phyloP scores from a whole-genome alignment of 1,140 invertebrate species.

The Zaprionus tsacasi region DNA sequence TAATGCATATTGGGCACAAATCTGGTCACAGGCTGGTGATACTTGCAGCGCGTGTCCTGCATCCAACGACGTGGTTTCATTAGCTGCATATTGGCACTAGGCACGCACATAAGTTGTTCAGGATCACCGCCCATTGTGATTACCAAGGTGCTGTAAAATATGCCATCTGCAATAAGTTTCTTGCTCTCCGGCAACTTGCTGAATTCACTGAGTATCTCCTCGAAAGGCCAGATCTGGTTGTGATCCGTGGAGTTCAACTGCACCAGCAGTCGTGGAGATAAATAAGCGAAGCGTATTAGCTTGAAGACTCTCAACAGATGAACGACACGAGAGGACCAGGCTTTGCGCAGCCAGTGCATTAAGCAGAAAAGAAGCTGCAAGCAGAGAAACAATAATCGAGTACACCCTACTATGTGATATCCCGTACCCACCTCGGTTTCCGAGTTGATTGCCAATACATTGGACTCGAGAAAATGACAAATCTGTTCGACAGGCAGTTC shows the following conservation, averaged over 20 bases:
- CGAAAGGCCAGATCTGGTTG: slow-evolving; percentile 1
- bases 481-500: slow-evolving; percentile 25
- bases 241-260: slow-evolving; percentile 15
- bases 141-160: slow-evolving; percentile 44
- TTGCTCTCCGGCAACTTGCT: neutral
- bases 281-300: slow-evolving; percentile 32
- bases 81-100: neutral
- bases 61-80: slow-evolving; percentile 37
- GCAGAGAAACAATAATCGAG: neutral
- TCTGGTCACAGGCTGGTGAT: slow-evolving; percentile 23
- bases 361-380: slow-evolving; percentile 35
- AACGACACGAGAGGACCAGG: slow-evolving; percentile 28
- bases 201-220: slow-evolving; percentile 11
- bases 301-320: slow-evolving; percentile 3
- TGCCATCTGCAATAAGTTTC: slow-evolving; percentile 24
- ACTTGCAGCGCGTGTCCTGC: slow-evolving; percentile 24
- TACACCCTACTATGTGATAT: neutral
- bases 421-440: slow-evolving; percentile 43
- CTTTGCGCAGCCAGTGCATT: slow-evolving; percentile 27
- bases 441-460: slow-evolving; percentile 37
- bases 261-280: slow-evolving; percentile 37
- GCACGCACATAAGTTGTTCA: neutral
- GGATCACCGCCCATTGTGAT: slow-evolving; percentile 19
- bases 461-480: slow-evolving; percentile 12
- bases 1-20: slow-evolving; percentile 45